Evolutionary conservation across 2,888 invertebrate species (phyloP).

Genomic region (Patella depressa): DNA sequence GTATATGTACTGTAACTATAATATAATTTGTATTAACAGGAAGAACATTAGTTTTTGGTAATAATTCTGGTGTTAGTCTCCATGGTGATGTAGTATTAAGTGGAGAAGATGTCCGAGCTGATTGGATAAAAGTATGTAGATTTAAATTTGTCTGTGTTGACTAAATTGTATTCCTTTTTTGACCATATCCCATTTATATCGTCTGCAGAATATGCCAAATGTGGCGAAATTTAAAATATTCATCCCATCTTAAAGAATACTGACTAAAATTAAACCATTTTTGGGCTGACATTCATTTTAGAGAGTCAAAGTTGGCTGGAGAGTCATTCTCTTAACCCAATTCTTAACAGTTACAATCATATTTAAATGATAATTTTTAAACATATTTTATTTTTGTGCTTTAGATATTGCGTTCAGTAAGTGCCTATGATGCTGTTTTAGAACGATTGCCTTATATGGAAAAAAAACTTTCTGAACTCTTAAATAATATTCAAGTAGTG

Average conservation of each 20-base stretch:
- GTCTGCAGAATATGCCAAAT: no score
- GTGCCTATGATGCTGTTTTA: conserved; percentile 55
- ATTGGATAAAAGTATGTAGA: conserved; percentile 89
- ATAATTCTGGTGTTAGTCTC: conserved; percentile 90
- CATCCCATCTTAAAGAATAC: no score
- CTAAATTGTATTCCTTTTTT: no score
- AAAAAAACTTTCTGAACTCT: conserved; percentile 80
- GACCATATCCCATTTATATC: no score
- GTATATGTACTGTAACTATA: neutral
- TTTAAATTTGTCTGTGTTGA: no score
- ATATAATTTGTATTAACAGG: conserved; percentile 73
- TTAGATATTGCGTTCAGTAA: conserved; percentile 56
- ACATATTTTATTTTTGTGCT: conserved; percentile 20
- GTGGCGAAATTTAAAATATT: no score
- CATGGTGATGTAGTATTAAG: conserved; percentile 92
- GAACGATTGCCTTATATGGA: conserved; percentile 62
- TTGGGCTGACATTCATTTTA: no score
- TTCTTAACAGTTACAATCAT: no score
- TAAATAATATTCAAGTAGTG: conserved; percentile 85
- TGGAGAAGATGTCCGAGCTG: conserved; percentile 92
- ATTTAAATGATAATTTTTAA: no score
- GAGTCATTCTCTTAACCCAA: no score
- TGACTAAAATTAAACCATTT: no score
- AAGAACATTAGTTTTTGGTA: conserved; percentile 86
- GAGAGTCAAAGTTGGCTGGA: no score